phyloP scores from a whole-genome alignment of 2,797 vertebrate genomes.

The Macroramphosus scolopax region DNA sequence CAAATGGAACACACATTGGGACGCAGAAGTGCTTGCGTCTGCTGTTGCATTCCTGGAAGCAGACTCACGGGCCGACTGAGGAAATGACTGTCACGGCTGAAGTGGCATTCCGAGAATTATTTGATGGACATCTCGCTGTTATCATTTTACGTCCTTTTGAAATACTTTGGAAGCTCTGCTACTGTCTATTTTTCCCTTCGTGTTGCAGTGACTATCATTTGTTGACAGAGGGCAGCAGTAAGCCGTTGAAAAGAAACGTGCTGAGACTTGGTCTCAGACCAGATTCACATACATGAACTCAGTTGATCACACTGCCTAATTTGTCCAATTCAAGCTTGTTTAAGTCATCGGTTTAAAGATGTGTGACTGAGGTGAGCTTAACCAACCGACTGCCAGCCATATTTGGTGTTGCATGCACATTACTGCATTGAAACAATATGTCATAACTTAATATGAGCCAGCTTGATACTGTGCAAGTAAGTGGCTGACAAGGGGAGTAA shows the following conservation, averaged over 20 bases:
- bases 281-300: slow-evolving; percentile 54
- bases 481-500: slow-evolving; percentile 47
- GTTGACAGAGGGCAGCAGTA: slow-evolving; percentile 75
- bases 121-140: slow-evolving; percentile 48
- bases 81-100: slow-evolving; percentile 50
- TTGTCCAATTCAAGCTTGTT: slow-evolving; percentile 62
- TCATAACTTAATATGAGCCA: slow-evolving; percentile 66
- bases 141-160: slow-evolving; percentile 46
- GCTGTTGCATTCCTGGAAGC: slow-evolving; percentile 75
- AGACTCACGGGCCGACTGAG: slow-evolving; percentile 54
- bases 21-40: slow-evolving; percentile 76
- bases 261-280: slow-evolving; percentile 21
- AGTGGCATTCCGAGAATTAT: slow-evolving; percentile 62
- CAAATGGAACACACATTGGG: slow-evolving; percentile 81
- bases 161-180: slow-evolving; percentile 42
- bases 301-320: slow-evolving; percentile 67
- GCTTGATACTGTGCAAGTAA: slow-evolving; percentile 45
- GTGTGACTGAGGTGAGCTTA: slow-evolving; percentile 58
- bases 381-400: slow-evolving; percentile 69
- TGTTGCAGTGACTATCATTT: slow-evolving; percentile 50
- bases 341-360: slow-evolving; percentile 62
- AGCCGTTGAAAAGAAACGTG: slow-evolving; percentile 44
- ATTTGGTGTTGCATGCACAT: slow-evolving; percentile 64
- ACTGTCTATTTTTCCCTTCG: slow-evolving; percentile 31
- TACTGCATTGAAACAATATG: slow-evolving; percentile 66